Evolutionary conservation across 2,888 invertebrate species (phyloP), one percentile per base, ranked within the genome.

Genomic region (Girardia tigrina): DNA sequence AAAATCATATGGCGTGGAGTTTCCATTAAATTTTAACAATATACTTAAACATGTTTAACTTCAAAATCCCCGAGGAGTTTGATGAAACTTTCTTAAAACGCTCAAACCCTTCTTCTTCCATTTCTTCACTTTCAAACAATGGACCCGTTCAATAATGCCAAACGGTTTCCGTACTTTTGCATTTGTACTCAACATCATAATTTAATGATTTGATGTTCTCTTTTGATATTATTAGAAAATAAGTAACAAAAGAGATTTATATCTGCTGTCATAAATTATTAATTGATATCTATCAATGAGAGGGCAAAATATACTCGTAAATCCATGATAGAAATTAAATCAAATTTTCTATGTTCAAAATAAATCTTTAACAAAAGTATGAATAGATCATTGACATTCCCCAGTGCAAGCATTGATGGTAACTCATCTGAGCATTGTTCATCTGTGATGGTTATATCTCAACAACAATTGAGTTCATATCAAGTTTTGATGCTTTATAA

Each of bases 301-400:
- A 20, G n/a, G 8, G 56, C n/a, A 4, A 56, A 56, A 56, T 56
- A n/a, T 23, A 56, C 56, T 12, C n/a, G 23, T 6, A 56, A 12
- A 56, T 56, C 56, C 56, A 8, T 56, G 56, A 56, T 56, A 56
- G 56, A 56, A 56, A 56, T 56, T 56, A 56, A 56, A 56, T 56
- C 56, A 56, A 56, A 56, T 56, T 56, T 56, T 56, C 56, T 56
- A n/a, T 56, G 56, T 56, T 56, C 6, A 2, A 56, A 56, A 56
- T 56, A 56, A 56, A 56, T 56, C 56, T n/a, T n/a, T 56, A 56
- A 56, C 56, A 56, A 56, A 56, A 56, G 56, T 56, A 56, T 56
- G 56, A 56, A 56, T 56, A 23, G 56, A 56, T 56, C 56, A 56
- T 56, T 56, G 56, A 56, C 56, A 56, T 56, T 56, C 56, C 56